Conservation (phyloP, 1,140 invertebrate species). For the Tetramorium simillimum region DNA sequence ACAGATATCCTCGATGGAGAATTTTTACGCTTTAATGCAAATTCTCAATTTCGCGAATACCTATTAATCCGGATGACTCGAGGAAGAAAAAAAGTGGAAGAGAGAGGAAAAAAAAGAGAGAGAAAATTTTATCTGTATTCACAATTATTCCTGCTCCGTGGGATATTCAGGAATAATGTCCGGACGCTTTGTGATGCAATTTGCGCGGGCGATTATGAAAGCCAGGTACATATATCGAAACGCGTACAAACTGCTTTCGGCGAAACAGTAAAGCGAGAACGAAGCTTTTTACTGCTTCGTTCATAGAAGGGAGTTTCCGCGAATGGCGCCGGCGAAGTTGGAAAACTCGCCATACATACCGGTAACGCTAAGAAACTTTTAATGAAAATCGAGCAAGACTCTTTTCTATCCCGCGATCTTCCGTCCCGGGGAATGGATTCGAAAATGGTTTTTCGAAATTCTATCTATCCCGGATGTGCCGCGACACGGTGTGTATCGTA, state of each 20-base stretch:
- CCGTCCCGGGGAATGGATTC: conserved; percentile 44
- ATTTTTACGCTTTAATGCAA: neutral
- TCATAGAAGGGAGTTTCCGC: conserved; percentile 53
- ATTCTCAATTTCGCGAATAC: neutral
- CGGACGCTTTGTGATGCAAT: conserved; percentile 17
- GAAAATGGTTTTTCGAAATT: conserved; percentile 60
- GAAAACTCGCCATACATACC: conserved; percentile 51
- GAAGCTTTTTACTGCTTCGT: conserved; percentile 43
- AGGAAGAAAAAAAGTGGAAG: neutral
- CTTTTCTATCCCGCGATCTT: conserved; percentile 57
- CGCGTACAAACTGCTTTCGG: conserved; percentile 44
- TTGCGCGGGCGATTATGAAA: conserved; percentile 19
- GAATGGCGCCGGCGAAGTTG: conserved; percentile 52
- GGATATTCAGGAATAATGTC: neutral
- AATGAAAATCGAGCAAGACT: conserved; percentile 61
- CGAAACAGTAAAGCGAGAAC: conserved; percentile 45
- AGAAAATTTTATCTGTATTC: neutral
- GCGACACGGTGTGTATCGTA: neutral
- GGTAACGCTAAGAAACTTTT: conserved; percentile 58
- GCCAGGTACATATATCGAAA: conserved; percentile 29
- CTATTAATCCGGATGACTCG: neutral
- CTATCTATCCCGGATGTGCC: conserved; percentile 30
- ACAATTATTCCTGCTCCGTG: neutral
- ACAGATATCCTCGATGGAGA: neutral
- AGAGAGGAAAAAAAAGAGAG: neutral